Conservation (phyloP, 2,888 invertebrate species). For the Ochropleura plecta region DNA sequence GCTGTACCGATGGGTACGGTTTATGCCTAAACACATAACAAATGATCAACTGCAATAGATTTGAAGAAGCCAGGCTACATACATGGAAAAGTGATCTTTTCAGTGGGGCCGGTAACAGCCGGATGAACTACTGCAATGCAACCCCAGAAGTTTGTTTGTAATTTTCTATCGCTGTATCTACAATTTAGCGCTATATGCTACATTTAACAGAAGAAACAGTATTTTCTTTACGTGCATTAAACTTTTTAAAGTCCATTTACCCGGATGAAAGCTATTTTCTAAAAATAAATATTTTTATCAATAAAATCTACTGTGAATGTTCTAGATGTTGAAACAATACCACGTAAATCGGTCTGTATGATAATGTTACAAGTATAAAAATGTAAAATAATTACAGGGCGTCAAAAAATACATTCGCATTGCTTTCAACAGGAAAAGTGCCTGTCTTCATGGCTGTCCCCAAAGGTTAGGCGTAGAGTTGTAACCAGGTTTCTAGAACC, state of each 20-base stretch:
- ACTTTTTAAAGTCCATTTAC: slow-evolving; percentile 7
- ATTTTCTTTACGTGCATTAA: too few relatives aligned
- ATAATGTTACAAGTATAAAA: too few relatives aligned
- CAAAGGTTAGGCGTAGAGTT: neutral
- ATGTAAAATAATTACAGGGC: too few relatives aligned
- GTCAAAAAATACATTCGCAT: too few relatives aligned
- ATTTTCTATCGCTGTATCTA: neutral
- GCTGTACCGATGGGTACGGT: too few relatives aligned
- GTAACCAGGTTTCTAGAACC: too few relatives aligned
- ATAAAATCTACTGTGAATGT: slow-evolving; percentile 11
- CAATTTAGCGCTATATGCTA: neutral
- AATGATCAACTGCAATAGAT: too few relatives aligned
- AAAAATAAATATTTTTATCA: slow-evolving; percentile 30
- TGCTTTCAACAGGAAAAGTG: too few relatives aligned
- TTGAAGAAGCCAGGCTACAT: neutral
- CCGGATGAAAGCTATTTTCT: neutral
- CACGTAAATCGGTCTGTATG: too few relatives aligned
- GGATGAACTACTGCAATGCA: neutral
- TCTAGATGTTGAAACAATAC: too few relatives aligned
- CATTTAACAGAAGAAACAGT: neutral
- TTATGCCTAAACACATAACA: neutral
- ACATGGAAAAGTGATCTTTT: neutral
- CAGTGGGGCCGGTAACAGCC: neutral
- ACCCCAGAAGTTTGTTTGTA: too few relatives aligned
- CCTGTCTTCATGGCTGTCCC: neutral